Evolutionary conservation across 2,888 invertebrate genomes (phyloP), one percentile per base, ranked within the genome.

Genomic region (Sepioteuthis lessoniana): DNA sequence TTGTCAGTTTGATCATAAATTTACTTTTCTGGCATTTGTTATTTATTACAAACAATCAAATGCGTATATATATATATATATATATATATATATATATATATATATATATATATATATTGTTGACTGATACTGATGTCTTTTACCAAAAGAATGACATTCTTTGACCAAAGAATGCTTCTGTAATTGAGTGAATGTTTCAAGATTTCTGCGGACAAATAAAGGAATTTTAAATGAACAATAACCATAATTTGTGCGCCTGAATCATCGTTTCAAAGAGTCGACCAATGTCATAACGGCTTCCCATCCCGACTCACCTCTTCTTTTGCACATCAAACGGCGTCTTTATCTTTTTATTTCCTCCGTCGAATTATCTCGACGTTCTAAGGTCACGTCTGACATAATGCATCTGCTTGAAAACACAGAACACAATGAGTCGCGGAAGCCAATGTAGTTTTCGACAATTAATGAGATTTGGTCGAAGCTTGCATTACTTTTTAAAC

Each of bases 91-190:
- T 19, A 76, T 7, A n/a, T n/a, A 76, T n/a, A 76, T 76, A n/a
- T n/a, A 76, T 76, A 31, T n/a, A 76, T 76, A 76, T n/a, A 76
- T 76, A 76, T 76, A n/a, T n/a, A n/a, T 76, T 76, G n/a, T 76
- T 31, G 76, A 31, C 8, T 76, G 76, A 19, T 5, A n/a, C 76
- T 5, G 31, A 76, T 76, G 31, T 21, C 60, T 31, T 60, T 28
- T 8, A 28, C 60, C n/a, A n/a, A n/a, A n/a, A n/a, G n/a, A n/a
- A n/a, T n/a, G n/a, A n/a, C n/a, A n/a, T n/a, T n/a, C 3, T 5
- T 31, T 76, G 2, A n/a, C n/a, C 76, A 76, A 76, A 76, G 76
- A 31, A 76, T n/a, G 76, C 76, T 76, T 76, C n/a, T 76, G n/a
- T 76, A 76, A 76, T 76, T 76, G n/a, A 76, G n/a, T 76, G 31